These are phyloP conservation scores for Caenorhabditis angaria DNA, from an alignment of 2,888 invertebrate species.

Conservation along the genomic window DNA sequence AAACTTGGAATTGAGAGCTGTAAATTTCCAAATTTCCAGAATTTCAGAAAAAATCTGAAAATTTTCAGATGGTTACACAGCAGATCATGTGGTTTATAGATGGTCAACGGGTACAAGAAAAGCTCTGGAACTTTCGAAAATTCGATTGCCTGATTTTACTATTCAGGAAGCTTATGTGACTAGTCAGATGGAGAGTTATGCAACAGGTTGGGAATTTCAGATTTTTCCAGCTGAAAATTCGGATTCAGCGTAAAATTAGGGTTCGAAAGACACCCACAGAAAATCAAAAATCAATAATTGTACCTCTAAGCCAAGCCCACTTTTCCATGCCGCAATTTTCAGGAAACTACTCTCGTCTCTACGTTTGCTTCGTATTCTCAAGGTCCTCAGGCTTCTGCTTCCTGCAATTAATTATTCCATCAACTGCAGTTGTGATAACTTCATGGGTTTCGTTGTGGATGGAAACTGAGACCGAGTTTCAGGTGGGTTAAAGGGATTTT, in stretches of 20 bases:
- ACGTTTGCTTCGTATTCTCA: conserved; percentile 69
- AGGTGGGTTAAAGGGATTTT: conserved; percentile 21
- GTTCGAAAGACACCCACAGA: not conserved
- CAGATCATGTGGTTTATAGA: conserved; percentile 66
- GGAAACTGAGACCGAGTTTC: conserved; percentile 68
- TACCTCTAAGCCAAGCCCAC: not conserved
- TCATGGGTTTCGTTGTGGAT: conserved; percentile 72
- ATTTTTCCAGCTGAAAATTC: not conserved
- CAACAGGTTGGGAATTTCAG: conserved; percentile 27
- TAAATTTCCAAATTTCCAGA: conserved; percentile 25
- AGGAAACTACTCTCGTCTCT: conserved; percentile 66
- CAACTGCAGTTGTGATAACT: conserved; percentile 72
- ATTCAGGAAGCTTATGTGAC: conserved; percentile 69
- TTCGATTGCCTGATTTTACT: conserved; percentile 68
- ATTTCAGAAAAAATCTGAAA: too few relatives aligned
- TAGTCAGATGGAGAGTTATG: conserved; percentile 66
- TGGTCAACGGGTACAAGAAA: conserved; percentile 63
- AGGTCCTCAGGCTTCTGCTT: conserved; percentile 70
- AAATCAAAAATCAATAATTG: not conserved
- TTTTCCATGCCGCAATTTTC: not conserved
- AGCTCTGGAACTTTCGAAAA: conserved; percentile 60
- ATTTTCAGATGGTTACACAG: conserved; percentile 68
- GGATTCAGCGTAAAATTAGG: not conserved
- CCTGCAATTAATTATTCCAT: conserved; percentile 68
- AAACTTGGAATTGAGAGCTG: conserved; percentile 71